A percentile compares a stretch with the other conserved stretches of the same genome.
Conservation (phyloP, 2,888 invertebrate species). For the Escarpia spicata region DNA sequence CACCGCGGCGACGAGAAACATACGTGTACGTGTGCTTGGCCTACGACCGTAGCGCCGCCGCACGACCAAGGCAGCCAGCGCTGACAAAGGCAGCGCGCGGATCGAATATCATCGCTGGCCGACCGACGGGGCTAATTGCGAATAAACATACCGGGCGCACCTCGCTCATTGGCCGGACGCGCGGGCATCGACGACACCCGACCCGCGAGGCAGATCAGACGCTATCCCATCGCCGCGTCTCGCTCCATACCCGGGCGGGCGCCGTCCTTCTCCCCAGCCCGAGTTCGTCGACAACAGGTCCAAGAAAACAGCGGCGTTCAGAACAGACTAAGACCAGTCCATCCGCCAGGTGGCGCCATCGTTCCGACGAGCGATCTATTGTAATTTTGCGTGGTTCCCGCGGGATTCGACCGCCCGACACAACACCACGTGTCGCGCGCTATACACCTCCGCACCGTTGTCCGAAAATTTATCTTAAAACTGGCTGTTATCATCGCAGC, state of each 20-base stretch:
- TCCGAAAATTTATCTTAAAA: no score
- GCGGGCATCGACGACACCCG: neutral
- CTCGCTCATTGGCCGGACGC: neutral
- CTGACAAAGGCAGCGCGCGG: neutral
- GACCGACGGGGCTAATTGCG: neutral
- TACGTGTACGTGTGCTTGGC: neutral
- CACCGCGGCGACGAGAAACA: neutral
- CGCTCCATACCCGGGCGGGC: neutral
- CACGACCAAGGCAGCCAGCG: neutral
- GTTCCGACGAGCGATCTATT: neutral
- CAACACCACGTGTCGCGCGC: no score
- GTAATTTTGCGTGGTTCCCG: no score
- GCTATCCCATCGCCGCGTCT: neutral
- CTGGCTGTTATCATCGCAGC: no score
- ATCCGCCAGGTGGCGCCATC: constrained; percentile 1
- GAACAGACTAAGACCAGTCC: neutral
- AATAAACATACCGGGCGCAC: constrained; percentile 10
- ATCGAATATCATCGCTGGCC: neutral
- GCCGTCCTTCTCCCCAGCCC: neutral
- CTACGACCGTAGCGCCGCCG: neutral
- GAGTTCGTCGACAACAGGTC: neutral
- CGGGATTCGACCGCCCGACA: neutral
- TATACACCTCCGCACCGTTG: no score
- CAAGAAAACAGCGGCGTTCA: neutral
- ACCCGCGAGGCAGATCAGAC: neutral